phyloP scores from a whole-genome alignment of 2,888 invertebrate genomes.

The Pseudococcus jackbeardsleyi region DNA sequence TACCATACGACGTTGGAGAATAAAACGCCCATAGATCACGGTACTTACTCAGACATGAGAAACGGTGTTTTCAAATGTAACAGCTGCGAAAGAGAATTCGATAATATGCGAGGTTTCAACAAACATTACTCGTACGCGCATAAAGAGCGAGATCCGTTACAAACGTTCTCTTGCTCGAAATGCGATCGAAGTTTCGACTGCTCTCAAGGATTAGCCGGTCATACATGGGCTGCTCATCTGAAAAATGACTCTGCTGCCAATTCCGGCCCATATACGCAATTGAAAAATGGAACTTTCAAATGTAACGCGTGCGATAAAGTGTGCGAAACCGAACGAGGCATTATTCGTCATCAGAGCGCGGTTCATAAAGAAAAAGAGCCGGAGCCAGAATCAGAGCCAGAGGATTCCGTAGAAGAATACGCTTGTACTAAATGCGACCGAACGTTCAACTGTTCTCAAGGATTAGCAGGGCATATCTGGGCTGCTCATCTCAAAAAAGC shows the following conservation, averaged over 20 bases:
- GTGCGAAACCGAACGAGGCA: too few species aligned
- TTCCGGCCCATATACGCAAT: too few species aligned
- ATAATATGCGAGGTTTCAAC: not conserved
- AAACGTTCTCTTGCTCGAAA: not conserved
- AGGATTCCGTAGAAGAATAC: not conserved
- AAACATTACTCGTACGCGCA: not conserved
- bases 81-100: not conserved
- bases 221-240: not conserved
- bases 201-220: not conserved
- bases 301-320: too few species aligned
- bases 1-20: not conserved
- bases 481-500: too few species aligned
- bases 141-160: not conserved
- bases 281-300: too few species aligned
- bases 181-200: not conserved
- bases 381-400: too few species aligned
- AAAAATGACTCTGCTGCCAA: too few species aligned
- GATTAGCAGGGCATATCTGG: not conserved
- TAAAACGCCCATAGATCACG: not conserved
- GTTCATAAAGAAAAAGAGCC: not conserved
- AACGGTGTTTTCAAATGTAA: not conserved
- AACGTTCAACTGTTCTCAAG: not conserved
- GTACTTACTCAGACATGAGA: not conserved
- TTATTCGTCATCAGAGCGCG: too few species aligned
- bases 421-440: not conserved